Conservation (phyloP, 2,888 invertebrate genomes). For the Strigamia crassipes region DNA sequence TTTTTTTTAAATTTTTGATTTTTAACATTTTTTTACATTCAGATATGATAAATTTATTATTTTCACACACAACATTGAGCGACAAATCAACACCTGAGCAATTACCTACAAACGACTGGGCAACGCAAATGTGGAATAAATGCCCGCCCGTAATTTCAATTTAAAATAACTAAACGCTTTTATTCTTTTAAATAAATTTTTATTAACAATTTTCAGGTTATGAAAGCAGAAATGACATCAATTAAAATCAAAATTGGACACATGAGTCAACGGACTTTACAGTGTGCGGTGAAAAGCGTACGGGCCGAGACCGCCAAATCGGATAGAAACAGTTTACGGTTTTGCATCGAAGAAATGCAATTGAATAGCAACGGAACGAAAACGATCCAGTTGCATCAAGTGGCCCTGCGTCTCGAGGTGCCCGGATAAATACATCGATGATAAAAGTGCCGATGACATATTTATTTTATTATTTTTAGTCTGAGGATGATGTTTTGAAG, state of each 20-base stretch:
- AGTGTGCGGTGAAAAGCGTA: not conserved
- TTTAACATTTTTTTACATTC: not conserved
- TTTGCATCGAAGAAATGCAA: not conserved
- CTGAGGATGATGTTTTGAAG: not conserved
- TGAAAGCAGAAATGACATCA: not conserved
- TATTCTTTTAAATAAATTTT: not conserved
- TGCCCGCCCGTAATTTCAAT: not conserved
- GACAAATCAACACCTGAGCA: not conserved
- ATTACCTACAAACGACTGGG: not conserved
- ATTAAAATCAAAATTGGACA: constrained; percentile 1
- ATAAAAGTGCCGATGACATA: not conserved
- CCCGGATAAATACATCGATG: not conserved
- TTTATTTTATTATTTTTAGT: not conserved
- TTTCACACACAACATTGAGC: not conserved
- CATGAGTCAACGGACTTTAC: not conserved
- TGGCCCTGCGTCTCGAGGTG: not conserved
- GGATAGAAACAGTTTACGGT: not conserved
- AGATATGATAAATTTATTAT: not conserved
- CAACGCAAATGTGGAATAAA: not conserved
- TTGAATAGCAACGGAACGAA: constrained; percentile 3
- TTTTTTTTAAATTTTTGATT: not conserved
- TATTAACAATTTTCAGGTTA: not conserved
- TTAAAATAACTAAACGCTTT: not conserved
- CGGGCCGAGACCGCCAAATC: not conserved
- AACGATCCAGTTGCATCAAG: not conserved